Base-by-base conservation (phyloP, 2,797 vertebrate species). In the Phrynocephalus forsythii region DNA sequence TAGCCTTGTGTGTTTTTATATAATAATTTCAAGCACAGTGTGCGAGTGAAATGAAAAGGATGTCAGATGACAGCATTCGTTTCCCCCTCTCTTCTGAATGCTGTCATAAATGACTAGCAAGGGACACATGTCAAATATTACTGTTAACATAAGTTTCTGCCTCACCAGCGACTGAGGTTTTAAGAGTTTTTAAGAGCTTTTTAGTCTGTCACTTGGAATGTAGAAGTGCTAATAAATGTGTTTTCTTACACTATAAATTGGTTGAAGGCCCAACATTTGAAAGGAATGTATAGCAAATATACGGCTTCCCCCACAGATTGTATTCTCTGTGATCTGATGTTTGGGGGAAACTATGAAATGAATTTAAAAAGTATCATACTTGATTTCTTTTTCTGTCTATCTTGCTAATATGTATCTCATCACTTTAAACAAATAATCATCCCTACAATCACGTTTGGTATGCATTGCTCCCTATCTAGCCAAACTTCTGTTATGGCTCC, bases 151-250 rank as follows among this genome's bases (percentile, higher is more conserved):
- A 75, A 20, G 16, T 81, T 85, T 85, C 48, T 79, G 8, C 8
- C 16, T 88, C 66, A 73, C 38, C 66, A 22, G 78, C 75, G 30
- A 68, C 48, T 52, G 83, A 68, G 50, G n/a, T 38, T 56, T 56
- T 56, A 56, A 56, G 52, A 56, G 52, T 56, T 50, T 87, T 75
- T 87, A 75, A 66, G 71, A 82, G 60, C 69, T 87, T 68, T 76
- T 85, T 68, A 66, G 10, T 56, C 69, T 76, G 71, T 81, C 83
- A 76, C 60, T 81, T 88, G 78, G 78, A 88, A 81, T 67, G 66
- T 56, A 38, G 83, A 85, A 66, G 63, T 90, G n/a, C 28, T 89
- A 86, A 79, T 83, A 90, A 89, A 88, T 88, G 77, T 90, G 26
- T 33, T 91, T 89, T 85, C 68, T 76, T 80, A 69, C 22, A 76